Evolutionary conservation across 1,140 invertebrate genomes (phyloP), one percentile per base, ranked within the genome.

Genomic region (Cyrtorhinus lividipennis): DNA sequence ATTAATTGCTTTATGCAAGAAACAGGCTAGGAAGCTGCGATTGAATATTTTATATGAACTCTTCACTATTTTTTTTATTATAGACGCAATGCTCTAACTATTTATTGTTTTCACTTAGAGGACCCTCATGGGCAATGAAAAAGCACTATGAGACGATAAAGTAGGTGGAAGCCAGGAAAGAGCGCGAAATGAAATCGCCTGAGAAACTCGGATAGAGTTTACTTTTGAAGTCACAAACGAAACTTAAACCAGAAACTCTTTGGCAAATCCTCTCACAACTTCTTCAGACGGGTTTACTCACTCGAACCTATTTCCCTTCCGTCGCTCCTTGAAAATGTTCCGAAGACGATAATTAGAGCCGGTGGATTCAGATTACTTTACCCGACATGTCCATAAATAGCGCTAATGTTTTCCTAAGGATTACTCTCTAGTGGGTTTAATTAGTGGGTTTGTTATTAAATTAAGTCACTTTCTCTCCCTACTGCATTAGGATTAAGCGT

Each of bases 401-500:
- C 48, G 18, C 48, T 53, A 53, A 53, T 53, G 48, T 53, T 53
- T 53, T 53, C 10, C 48, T 5, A 22, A 53, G 48, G 48, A 53
- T 53, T 53, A 53, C 48, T 53, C 48, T 22, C 48, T 53, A 12
- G 48, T 53, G 48, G 48, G 48, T 53, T 53, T 53, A 53, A 53
- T 53, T 53, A 53, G 48, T 53, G 48, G 48, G 48, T 53, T 53
- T 53, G 48, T 53, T 53, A 53, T 53, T 53, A 53, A 53, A 53
- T 53, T 53, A 22, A 53, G 48, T 53, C 48, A 53, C 10, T 53
- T 53, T 53, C 48, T 20, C 48, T 53, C 48, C 48, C 48, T 53
- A 38, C 48, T 53, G 48, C 48, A 53, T 53, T 53, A 53, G 48
- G 48, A 53, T 53, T 53, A 53, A 53, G 18, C 48, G 18, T 10